A percentile compares a stretch with the other conserved stretches of the same genome.
Conservation (phyloP, 1,140 invertebrate genomes). For the Adoxophyes honmai region DNA sequence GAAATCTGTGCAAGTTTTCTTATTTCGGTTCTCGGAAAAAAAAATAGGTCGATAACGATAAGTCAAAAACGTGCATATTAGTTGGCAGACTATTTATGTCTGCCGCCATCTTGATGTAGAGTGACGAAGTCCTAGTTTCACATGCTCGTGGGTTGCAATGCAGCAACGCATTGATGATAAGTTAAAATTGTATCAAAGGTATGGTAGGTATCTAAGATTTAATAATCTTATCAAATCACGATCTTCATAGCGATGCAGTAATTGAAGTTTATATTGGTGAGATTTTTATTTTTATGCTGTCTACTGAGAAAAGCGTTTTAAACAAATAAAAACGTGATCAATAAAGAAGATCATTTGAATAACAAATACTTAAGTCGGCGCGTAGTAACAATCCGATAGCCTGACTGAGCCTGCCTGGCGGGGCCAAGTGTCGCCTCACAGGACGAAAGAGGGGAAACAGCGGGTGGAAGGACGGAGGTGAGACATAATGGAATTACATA, state of each 20-base stretch:
- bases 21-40: slow-evolving; percentile 6
- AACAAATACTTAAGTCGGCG: slow-evolving; percentile 55
- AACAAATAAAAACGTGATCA: slow-evolving; percentile 31
- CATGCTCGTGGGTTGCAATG: slow-evolving; percentile 22
- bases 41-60: slow-evolving; percentile 56
- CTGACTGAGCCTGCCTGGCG: slow-evolving; percentile 29
- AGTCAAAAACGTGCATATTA: slow-evolving; percentile 55
- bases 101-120: slow-evolving; percentile 66
- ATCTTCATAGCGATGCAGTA: slow-evolving; percentile 1
- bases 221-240: neutral
- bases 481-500: slow-evolving; percentile 72
- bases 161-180: neutral
- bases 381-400: slow-evolving; percentile 61
- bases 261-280: neutral
- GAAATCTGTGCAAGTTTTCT: no score
- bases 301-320: neutral
- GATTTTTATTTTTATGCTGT: no score
- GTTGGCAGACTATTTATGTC: slow-evolving; percentile 61
- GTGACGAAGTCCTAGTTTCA: slow-evolving; percentile 50
- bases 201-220: no score
- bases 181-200: neutral
- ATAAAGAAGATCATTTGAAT: slow-evolving; percentile 59
- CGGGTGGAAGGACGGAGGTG: slow-evolving; percentile 55
- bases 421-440: slow-evolving; percentile 63
- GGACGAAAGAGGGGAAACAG: slow-evolving; percentile 48